A percentile compares a stretch with the other conserved stretches of the same genome.
Evolutionary conservation across 2,888 invertebrate species (phyloP).

Genomic region (Pristionchus maxplancki): DNA sequence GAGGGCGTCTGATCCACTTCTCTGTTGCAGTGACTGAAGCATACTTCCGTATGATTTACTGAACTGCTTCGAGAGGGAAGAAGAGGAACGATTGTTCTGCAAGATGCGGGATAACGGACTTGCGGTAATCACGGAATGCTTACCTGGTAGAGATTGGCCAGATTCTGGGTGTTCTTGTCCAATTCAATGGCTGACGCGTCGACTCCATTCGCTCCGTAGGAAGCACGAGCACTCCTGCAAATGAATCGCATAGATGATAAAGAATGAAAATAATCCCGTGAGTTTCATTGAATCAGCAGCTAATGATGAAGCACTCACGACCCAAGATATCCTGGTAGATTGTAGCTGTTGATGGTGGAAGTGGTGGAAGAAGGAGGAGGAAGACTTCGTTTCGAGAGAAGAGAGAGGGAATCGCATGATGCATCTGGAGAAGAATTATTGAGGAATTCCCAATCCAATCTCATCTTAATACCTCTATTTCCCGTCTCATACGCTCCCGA

Average conservation of each 20-base stretch:
- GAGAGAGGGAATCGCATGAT: conserved; percentile 38
- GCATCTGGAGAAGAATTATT: not conserved
- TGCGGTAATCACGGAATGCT: not conserved
- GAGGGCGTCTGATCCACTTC: conserved; percentile 34
- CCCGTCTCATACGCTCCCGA: not conserved
- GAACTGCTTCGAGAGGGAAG: conserved; percentile 52
- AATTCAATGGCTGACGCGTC: conserved; percentile 55
- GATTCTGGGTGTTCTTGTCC: conserved; percentile 60
- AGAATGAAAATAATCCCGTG: conserved; percentile 5
- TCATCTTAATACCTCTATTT: not conserved
- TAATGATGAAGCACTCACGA: too few relatives aligned
- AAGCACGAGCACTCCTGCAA: conserved; percentile 27
- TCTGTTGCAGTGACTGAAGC: conserved; percentile 35
- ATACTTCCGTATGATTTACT: conserved; percentile 52
- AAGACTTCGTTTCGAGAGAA: not conserved
- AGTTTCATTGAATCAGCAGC: too few relatives aligned
- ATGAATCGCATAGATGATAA: not conserved
- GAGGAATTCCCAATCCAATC: not conserved
- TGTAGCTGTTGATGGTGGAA: not conserved
- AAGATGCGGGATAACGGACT: too few relatives aligned
- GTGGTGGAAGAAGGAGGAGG: not conserved
- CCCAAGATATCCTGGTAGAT: not conserved
- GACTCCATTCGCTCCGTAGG: not conserved
- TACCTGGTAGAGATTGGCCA: conserved; percentile 58
- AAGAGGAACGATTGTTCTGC: conserved; percentile 41